Conservation (phyloP, 2,113 vertebrate species). For the Ammodytes marinus region DNA sequence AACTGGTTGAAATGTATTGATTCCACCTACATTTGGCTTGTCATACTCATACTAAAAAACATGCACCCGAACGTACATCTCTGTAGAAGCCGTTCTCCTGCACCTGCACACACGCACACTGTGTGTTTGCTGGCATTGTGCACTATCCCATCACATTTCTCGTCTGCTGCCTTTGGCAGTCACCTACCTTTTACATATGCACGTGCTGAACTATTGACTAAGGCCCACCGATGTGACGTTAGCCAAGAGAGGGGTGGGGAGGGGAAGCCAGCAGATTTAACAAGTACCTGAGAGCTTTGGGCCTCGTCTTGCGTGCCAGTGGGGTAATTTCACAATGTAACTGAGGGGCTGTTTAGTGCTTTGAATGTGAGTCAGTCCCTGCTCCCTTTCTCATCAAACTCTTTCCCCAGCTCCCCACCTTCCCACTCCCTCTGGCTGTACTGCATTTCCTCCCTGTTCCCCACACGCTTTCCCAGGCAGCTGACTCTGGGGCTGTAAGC, state of each 20-base stretch:
- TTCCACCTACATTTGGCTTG: background rate
- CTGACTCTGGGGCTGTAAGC: constrained; percentile 89
- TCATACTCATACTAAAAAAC: background rate
- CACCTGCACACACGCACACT: constrained; percentile 2
- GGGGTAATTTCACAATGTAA: constrained; percentile 89
- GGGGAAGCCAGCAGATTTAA: constrained; percentile 90
- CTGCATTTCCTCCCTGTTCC: constrained; percentile 30
- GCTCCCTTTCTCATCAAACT: constrained; percentile 63
- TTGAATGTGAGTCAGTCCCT: constrained; percentile 72
- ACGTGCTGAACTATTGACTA: constrained; percentile 97
- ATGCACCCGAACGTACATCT: background rate
- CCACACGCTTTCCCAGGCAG: constrained; percentile 73
- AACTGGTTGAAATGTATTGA: background rate
- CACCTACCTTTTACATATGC: constrained; percentile 93
- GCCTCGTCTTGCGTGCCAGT: constrained; percentile 87
- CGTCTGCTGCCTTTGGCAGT: constrained; percentile 90
- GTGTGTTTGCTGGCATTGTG: constrained; percentile 74
- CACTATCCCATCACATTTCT: constrained; percentile 88
- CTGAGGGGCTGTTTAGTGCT: constrained; percentile 72
- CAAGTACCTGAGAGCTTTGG: constrained; percentile 97
- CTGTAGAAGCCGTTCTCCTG: background rate
- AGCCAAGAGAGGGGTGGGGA: constrained; percentile 74
- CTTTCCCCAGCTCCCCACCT: constrained; percentile 38
- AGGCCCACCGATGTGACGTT: constrained; percentile 92
- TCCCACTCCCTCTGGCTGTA: constrained; percentile 38